A percentile compares a stretch with the other conserved stretches of the same genome.
phyloP scores from a whole-genome alignment of 2,888 invertebrate species.

The Zele albiditarsus region DNA sequence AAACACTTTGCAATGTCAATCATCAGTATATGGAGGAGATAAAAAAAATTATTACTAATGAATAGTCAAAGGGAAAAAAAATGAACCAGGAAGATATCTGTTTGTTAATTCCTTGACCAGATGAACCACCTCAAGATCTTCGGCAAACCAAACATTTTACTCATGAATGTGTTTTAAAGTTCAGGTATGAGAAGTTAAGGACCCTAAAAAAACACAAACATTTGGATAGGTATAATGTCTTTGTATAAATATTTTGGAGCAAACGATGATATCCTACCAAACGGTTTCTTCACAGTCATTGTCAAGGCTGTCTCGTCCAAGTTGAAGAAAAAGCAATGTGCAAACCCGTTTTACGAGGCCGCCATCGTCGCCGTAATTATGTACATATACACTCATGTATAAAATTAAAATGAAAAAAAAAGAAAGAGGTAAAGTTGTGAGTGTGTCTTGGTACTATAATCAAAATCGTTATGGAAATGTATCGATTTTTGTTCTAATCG shows the following conservation, averaged over 20 bases:
- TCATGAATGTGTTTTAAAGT: background rate
- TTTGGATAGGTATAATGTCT: background rate
- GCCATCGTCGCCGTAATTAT: background rate
- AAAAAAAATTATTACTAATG: too few species aligned
- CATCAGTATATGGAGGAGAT: too few species aligned
- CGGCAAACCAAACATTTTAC: background rate
- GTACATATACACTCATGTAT: background rate
- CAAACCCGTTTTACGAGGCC: constrained; percentile 35
- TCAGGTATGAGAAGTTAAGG: background rate
- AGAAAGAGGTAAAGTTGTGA: background rate
- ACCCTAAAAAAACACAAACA: background rate
- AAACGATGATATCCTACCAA: background rate
- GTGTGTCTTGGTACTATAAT: background rate
- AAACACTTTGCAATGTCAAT: too few species aligned
- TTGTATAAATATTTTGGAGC: background rate
- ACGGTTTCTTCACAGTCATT: constrained; percentile 36
- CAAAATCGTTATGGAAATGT: background rate
- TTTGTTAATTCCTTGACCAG: too few species aligned
- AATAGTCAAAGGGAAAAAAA: too few species aligned
- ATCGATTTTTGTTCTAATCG: background rate
- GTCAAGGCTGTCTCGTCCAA: constrained; percentile 36
- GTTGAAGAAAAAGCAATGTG: constrained; percentile 1
- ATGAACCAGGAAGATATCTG: too few species aligned
- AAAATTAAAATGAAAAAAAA: background rate
- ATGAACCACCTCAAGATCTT: background rate